Percentiles rank a stretch among this genome's conserved stretches.
Conservation (phyloP, 2,888 invertebrate species). For the Spodoptera picta region DNA sequence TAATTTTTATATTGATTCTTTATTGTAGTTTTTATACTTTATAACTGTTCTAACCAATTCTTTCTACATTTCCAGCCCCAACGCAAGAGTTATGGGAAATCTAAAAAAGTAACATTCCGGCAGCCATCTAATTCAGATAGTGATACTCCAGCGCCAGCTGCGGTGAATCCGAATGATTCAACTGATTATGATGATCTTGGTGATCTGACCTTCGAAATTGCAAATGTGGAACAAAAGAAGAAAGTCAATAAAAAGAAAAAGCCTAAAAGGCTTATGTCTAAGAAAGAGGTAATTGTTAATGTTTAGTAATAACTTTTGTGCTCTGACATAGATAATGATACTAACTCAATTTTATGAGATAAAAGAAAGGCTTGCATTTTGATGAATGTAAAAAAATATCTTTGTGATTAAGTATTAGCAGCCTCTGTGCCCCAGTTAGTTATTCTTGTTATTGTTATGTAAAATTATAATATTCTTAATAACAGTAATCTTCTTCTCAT, state of each 20-base stretch:
- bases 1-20: no score
- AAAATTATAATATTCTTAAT: no score
- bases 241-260: constrained; percentile 70
- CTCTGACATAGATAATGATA: no score
- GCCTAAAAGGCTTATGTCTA: constrained; percentile 69
- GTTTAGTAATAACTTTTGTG: no score
- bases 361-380: no score
- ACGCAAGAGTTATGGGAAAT: constrained; percentile 81
- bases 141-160: constrained; percentile 57
- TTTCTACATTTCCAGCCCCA: constrained; percentile 67
- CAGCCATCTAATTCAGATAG: constrained; percentile 66
- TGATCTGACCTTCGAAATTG: constrained; percentile 78
- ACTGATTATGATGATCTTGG: constrained; percentile 74
- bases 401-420: no score
- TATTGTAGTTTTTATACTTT: not conserved
- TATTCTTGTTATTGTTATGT: no score
- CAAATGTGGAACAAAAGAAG: constrained; percentile 66
- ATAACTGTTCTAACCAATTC: not conserved
- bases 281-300: constrained; percentile 76
- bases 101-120: constrained; percentile 78
- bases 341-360: no score
- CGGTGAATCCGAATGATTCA: constrained; percentile 47
- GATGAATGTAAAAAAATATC: no score
- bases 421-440: no score
- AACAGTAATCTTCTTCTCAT: no score